Conservation (phyloP, 2,113 vertebrate species). For the Glaucidium brasilianum region DNA sequence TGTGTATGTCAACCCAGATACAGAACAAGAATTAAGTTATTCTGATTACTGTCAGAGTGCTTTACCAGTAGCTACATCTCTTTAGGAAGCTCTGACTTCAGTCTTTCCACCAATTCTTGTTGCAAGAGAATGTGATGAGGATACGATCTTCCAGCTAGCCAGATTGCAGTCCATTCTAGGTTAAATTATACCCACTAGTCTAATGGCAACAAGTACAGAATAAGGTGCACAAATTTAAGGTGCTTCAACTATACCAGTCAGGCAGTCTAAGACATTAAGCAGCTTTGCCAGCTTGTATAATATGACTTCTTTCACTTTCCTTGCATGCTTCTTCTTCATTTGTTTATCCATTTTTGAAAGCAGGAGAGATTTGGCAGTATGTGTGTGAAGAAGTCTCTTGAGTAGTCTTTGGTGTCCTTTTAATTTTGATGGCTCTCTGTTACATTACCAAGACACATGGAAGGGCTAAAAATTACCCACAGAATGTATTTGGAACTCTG, state of each 20-base stretch:
- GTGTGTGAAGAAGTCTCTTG: neutral
- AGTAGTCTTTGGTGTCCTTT: neutral
- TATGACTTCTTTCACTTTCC: neutral
- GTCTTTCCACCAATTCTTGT: neutral
- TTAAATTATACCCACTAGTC: neutral
- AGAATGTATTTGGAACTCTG: neutral
- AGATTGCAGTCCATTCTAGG: neutral
- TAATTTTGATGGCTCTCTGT: neutral
- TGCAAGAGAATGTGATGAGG: neutral
- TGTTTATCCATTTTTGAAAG: neutral
- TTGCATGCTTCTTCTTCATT: neutral
- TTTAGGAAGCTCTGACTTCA: neutral
- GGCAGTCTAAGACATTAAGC: neutral
- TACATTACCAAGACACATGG: neutral
- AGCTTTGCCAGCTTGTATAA: neutral
- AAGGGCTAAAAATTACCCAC: neutral
- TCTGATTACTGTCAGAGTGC: neutral
- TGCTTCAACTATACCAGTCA: neutral
- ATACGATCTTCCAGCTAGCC: neutral
- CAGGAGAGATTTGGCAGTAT: neutral
- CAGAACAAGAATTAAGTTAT: neutral
- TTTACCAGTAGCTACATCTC: accelerated
- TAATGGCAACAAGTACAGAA: neutral
- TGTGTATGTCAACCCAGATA: neutral
- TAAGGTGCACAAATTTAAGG: neutral